These are phyloP conservation scores for Metaphire vulgaris DNA, from an alignment of 1,140 invertebrate genomes.

Conservation along the genomic window DNA sequence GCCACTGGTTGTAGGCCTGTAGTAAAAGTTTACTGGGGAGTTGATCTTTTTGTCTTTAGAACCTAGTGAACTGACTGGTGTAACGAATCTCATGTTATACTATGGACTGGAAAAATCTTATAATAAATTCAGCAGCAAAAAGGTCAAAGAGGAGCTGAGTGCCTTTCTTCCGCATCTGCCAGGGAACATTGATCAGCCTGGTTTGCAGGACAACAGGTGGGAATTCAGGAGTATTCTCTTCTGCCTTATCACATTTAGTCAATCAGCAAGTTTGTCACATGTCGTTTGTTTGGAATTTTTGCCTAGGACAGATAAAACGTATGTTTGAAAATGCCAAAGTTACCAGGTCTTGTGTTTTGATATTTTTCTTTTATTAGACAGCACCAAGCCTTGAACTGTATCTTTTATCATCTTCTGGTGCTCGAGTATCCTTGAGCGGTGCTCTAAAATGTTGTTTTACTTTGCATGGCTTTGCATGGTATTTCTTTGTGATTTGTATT, in stretches of 20 bases:
- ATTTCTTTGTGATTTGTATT: no score
- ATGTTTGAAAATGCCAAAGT: not conserved
- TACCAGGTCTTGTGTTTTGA: not conserved
- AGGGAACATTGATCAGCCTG: conserved; percentile 85
- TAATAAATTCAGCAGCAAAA: conserved; percentile 89
- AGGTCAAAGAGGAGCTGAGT: conserved; percentile 83
- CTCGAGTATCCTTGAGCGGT: no score
- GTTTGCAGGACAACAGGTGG: conserved; percentile 65
- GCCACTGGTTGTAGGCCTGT: no score
- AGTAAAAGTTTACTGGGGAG: no score
- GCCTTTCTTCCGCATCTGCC: conserved; percentile 90
- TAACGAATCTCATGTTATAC: conserved; percentile 91
- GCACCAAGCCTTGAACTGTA: not conserved
- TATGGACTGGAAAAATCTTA: conserved; percentile 94
- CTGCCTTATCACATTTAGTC: conserved; percentile 19
- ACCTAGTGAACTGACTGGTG: conserved; percentile 86
- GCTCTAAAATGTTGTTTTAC: no score
- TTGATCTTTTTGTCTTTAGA: no score
- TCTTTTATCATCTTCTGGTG: not conserved
- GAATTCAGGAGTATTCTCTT: conserved; percentile 7
- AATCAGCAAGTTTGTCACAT: conserved; percentile 1
- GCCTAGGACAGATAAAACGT: not conserved
- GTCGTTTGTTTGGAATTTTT: no score
- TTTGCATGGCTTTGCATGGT: no score
- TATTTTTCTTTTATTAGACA: not conserved